A percentile compares a stretch with the other conserved stretches of the same genome.
These are phyloP conservation scores for Heliconius eleuchia DNA, from an alignment of 1,140 invertebrate genomes.

Conservation along the genomic window DNA sequence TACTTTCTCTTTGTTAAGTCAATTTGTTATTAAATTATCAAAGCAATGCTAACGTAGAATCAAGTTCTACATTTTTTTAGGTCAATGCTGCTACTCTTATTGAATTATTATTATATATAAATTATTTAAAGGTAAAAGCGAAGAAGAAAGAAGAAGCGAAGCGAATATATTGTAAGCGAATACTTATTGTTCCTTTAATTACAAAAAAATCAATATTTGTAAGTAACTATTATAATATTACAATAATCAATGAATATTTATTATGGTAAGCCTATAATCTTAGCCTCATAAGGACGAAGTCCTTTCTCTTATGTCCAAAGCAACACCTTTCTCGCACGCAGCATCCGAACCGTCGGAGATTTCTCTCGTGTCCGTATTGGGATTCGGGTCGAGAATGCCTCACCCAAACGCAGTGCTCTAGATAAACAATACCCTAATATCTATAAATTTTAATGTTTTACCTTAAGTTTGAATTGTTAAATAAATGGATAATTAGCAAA, in stretches of 20 bases:
- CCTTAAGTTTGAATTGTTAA: neutral
- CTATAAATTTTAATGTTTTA: slow-evolving; percentile 14
- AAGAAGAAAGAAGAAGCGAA: too few relatives aligned
- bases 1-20: slow-evolving; percentile 12
- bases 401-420: slow-evolving; percentile 65
- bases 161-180: too few relatives aligned
- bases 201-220: neutral
- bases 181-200: too few relatives aligned
- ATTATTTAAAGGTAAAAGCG: neutral
- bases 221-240: neutral
- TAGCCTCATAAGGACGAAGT: slow-evolving; percentile 51
- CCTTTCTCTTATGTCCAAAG: slow-evolving; percentile 57
- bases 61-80: neutral
- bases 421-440: slow-evolving; percentile 41
- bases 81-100: neutral
- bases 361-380: slow-evolving; percentile 75
- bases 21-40: slow-evolving; percentile 6
- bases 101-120: neutral
- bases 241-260: neutral
- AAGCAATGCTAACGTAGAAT: neutral
- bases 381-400: slow-evolving; percentile 71
- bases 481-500: too few relatives aligned
- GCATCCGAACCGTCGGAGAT: slow-evolving; percentile 57
- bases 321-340: slow-evolving; percentile 41
- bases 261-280: neutral